A percentile compares a stretch with the other conserved stretches of the same genome.
phyloP scores from a whole-genome alignment of 1,140 invertebrate species.

The Conopomorpha cramerella region DNA sequence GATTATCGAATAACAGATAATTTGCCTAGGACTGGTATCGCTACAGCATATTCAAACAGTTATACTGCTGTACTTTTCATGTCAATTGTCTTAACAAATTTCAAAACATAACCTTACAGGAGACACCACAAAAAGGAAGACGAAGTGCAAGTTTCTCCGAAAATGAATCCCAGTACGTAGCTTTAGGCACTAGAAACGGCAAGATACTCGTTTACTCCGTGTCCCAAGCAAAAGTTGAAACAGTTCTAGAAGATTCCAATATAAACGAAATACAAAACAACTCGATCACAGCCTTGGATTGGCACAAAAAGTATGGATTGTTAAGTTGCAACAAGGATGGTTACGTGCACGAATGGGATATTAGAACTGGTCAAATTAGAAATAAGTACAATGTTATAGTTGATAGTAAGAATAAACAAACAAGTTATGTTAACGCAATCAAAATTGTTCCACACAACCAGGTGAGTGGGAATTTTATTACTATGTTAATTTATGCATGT shows the following conservation, averaged over 20 bases:
- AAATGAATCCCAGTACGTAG: conserved; percentile 49
- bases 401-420: conserved; percentile 37
- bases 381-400: conserved; percentile 49
- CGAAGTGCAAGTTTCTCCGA: conserved; percentile 33
- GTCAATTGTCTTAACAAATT: no score
- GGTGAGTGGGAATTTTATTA: conserved; percentile 28
- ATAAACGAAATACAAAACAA: conserved; percentile 12
- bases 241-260: conserved; percentile 24
- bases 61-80: no score
- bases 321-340: conserved; percentile 40
- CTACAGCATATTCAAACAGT: no score
- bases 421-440: conserved; percentile 66
- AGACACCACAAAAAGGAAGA: conserved; percentile 46
- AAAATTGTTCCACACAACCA: conserved; percentile 65
- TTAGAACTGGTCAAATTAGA: conserved; percentile 27
- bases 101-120: conserved; percentile 48
- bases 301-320: conserved; percentile 43
- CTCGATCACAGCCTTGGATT: conserved; percentile 36
- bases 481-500: no score
- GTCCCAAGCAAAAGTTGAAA: conserved; percentile 63
- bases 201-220: conserved; percentile 70
- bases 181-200: conserved; percentile 69
- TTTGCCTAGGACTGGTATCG: no score
- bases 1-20: no score
- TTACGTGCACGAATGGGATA: conserved; percentile 38